phyloP scores from a whole-genome alignment of 2,888 invertebrate species.

The Lithophane semibrunnea region DNA sequence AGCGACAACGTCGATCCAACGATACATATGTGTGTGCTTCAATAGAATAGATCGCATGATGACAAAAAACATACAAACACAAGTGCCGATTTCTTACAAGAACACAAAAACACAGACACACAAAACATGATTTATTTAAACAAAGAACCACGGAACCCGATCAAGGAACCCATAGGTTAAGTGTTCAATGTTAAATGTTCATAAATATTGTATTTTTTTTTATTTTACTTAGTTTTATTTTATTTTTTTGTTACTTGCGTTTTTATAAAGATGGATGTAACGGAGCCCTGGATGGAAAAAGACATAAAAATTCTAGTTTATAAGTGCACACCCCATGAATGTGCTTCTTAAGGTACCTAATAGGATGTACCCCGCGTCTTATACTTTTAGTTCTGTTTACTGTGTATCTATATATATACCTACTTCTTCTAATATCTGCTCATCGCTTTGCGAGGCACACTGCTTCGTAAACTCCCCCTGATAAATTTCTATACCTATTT shows the following conservation, averaged over 20 bases:
- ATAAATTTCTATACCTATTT: slow-evolving; percentile 75
- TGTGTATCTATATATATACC: slow-evolving; percentile 77
- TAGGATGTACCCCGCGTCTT: slow-evolving; percentile 85
- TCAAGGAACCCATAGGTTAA: slow-evolving; percentile 70
- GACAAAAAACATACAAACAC: slow-evolving; percentile 76
- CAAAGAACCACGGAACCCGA: slow-evolving; percentile 62
- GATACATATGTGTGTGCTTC: slow-evolving; percentile 83
- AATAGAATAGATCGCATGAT: slow-evolving; percentile 84
- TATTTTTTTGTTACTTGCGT: slow-evolving; percentile 72
- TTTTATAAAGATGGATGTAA: slow-evolving; percentile 74
- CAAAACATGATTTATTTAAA: slow-evolving; percentile 70
- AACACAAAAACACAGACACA: slow-evolving; percentile 75
- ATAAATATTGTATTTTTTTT: slow-evolving; percentile 72
- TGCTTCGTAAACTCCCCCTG: slow-evolving; percentile 84
- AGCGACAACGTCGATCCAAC: slow-evolving; percentile 83
- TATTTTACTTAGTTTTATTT: slow-evolving; percentile 62
- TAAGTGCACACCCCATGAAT: slow-evolving; percentile 90
- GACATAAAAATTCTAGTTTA: slow-evolving; percentile 76
- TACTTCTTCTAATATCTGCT: slow-evolving; percentile 79
- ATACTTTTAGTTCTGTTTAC: slow-evolving; percentile 80
- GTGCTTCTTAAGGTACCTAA: slow-evolving; percentile 87
- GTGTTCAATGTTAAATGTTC: slow-evolving; percentile 82
- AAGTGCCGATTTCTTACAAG: slow-evolving; percentile 70
- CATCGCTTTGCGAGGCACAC: slow-evolving; percentile 88
- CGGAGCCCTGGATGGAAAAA: slow-evolving; percentile 87